Evolutionary conservation across 1,140 invertebrate genomes (phyloP), one percentile per base, ranked within the genome.

Genomic region (Steinernema khuongi): DNA sequence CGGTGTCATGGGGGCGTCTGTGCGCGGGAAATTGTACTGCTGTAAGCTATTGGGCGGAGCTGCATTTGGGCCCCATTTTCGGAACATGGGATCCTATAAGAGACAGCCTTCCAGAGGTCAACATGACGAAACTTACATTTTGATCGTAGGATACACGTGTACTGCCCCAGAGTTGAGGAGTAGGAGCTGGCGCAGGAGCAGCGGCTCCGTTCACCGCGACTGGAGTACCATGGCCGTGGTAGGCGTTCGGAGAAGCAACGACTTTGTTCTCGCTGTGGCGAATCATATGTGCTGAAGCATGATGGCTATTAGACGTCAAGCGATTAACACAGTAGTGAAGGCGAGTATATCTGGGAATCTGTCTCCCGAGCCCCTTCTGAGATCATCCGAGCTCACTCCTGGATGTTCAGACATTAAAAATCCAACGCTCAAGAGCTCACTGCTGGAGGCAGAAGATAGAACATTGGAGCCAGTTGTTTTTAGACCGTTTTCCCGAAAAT

Each of bases 31-130:
- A 4, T 11, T 14, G 26, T 60, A 60, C 7, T 7, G 4, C 7
- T 14, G 19, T 2, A 60, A 11, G 50, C 50, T 60, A 22, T 60
- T 60, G 14, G 50, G 22, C 2, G 50, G 50, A 7, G 50, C 50
- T 60, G 50, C 50, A n/a, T 60, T 60, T 22, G 7, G 50, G 26
- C 50, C 50, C 50, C 50, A 60, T 60, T 60, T 60, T 60, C 50
- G 14, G 50, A 14, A 60, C 50, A 60, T 60, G 11, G 7, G 7
- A 26, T 60, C 50, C 50, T 60, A 22, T 7, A 60, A 60, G 14
- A 7, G 26, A 22, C 4, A 26, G 4, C 14, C 22, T 7, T n/a
- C 26, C 14, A 22, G 19, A 60, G 4, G 14, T 14, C 26, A 60
- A 60, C 4, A 22, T 7, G 22, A 60, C 14, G 50, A 60, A 22